Percentiles rank a stretch among this genome's conserved stretches.
These are phyloP conservation scores for Oenanthe oenanthe DNA, from an alignment of 2,113 vertebrate genomes.

Conservation along the genomic window DNA sequence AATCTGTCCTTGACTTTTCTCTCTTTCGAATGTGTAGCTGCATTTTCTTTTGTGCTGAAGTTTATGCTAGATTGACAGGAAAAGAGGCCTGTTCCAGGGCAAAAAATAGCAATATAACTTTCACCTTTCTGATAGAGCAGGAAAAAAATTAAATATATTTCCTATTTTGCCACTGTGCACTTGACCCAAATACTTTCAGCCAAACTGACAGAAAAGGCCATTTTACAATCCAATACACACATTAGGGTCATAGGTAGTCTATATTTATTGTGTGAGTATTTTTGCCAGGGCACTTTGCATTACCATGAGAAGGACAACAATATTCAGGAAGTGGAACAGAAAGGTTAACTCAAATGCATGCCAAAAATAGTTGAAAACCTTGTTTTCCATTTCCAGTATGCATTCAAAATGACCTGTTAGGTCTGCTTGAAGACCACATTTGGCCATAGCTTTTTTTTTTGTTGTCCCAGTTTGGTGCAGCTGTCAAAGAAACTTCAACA, in stretches of 20 bases:
- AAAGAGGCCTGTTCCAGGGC: background rate
- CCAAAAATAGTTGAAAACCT: background rate
- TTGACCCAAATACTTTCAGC: slow-evolving; percentile 19
- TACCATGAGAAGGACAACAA: background rate
- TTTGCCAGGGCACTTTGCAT: background rate
- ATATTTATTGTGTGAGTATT: background rate
- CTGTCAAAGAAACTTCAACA: background rate
- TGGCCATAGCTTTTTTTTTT: background rate
- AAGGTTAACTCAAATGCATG: background rate
- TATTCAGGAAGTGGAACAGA: background rate
- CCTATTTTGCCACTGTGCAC: background rate
- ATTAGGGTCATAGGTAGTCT: background rate
- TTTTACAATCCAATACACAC: background rate
- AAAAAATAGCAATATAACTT: background rate
- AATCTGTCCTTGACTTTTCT: background rate
- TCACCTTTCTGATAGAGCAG: background rate
- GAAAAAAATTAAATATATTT: background rate
- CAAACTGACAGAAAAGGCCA: background rate
- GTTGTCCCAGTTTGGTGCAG: background rate
- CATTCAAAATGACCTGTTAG: background rate
- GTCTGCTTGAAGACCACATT: background rate
- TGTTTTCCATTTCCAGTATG: background rate
- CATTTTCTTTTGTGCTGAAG: background rate
- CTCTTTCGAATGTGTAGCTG: background rate
- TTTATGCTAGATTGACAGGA: background rate